Base-by-base conservation (phyloP, 2,113 vertebrate genomes). In the Oceanites oceanicus region DNA sequence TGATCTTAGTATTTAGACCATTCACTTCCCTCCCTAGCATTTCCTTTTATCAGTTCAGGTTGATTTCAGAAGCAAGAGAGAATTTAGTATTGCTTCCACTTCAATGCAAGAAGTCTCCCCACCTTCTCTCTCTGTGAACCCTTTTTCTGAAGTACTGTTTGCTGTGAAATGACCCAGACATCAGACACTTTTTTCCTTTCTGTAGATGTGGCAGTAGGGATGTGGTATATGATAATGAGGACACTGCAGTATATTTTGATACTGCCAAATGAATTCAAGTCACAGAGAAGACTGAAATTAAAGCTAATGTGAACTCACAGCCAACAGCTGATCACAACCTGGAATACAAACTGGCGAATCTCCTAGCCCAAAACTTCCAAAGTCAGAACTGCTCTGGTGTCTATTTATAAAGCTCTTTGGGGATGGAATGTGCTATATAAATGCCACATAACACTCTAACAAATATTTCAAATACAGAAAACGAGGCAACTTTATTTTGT, bases 401-500 rank as follows among this genome's bases (percentile, higher is more conserved):
- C 40, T 53, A 71, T 67, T 72, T 78, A 77, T 26, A 68, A 91
- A 94, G 30, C 8, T 78, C 44, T 72, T 14, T 38, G 11, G 19
- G 20, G 21, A 81, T 1, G 1, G 56, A 78, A 72, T 30, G 3
- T n/a, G 21, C 47, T 86, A 65, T 21, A 56, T 18, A 92, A 94
- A 84, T 62, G 65, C 20, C 80, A 94, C 7, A 42, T 66, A 87
- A 86, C 25, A 94, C 15, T 55, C 85, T 88, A 96, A 91, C 7
- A 89, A 95, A 66, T 89, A 89, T n/a, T 91, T 89, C 72, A 93
- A 92, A 84, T 65, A 63, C 47, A 88, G 19, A 94, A 84, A 95
- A 56, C 17, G 67, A 96, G 61, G 25, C 21, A 93, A 81, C 47
- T 95, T 97, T 89, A 95, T 96, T 97, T 96, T 70, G 63, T 36